phyloP scores from a whole-genome alignment of 2,797 vertebrate genomes.

The Furcifer pardalis region DNA sequence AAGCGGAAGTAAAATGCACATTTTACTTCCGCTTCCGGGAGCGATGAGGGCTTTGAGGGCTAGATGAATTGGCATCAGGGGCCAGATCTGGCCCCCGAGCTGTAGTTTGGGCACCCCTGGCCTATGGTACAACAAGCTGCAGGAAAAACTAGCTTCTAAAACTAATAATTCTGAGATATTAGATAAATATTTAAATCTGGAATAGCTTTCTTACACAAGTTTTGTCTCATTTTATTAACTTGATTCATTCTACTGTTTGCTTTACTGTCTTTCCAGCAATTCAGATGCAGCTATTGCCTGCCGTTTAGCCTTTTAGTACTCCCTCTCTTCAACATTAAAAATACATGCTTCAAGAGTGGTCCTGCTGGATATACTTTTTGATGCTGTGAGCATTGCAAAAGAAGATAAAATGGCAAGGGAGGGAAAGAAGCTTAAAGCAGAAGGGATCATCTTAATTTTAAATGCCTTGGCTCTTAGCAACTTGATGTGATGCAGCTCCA shows the following conservation, averaged over 20 bases:
- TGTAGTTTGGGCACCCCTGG: no score
- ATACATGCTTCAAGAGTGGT: constrained; percentile 1
- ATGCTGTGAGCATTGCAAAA: not conserved
- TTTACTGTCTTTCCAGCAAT: not conserved
- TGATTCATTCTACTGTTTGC: not conserved
- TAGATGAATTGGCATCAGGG: no score
- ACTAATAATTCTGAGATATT: not conserved
- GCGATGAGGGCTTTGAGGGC: no score
- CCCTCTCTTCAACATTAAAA: constrained; percentile 11
- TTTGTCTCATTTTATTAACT: constrained; percentile 4
- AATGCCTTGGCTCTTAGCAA: not conserved
- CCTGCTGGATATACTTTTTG: not conserved
- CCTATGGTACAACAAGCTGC: not conserved
- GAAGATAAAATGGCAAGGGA: not conserved
- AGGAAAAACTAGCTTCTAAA: not conserved
- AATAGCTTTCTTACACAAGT: not conserved
- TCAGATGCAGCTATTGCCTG: not conserved
- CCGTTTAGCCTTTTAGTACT: constrained; percentile 5
- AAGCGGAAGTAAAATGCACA: no score
- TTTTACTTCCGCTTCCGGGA: no score
- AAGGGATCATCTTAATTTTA: not conserved
- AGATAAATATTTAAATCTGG: not conserved
- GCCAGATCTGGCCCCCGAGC: no score
- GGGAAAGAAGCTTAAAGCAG: not conserved
- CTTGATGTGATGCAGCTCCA: not conserved